phyloP scores from a whole-genome alignment of 2,888 invertebrate species.

The Epinotia nisella region DNA sequence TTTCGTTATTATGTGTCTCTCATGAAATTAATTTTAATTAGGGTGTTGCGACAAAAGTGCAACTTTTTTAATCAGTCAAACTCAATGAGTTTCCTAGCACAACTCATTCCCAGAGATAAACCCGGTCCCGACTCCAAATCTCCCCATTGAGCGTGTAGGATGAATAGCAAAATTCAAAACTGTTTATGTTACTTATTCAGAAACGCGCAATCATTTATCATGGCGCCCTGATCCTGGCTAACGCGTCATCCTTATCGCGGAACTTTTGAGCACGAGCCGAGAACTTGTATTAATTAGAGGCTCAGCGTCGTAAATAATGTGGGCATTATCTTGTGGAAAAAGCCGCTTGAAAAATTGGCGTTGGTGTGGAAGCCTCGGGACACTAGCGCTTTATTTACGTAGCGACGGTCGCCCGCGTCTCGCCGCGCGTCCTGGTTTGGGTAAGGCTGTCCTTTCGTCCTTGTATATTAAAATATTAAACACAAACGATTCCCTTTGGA shows the following conservation, averaged over 20 bases:
- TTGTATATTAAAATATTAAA: background rate
- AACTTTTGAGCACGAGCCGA: background rate
- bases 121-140: background rate
- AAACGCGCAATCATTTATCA: background rate
- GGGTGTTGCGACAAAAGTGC: background rate
- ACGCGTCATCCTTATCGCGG: slow-evolving; percentile 2
- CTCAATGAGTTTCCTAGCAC: background rate
- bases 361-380: background rate
- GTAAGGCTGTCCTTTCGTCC: background rate
- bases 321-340: slow-evolving; percentile 12
- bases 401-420: background rate
- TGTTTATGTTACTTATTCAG: slow-evolving; percentile 7
- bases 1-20: background rate
- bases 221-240: background rate
- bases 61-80: background rate
- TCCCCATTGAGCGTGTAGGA: background rate
- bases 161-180: background rate
- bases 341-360: slow-evolving; percentile 13
- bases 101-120: background rate
- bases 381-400: background rate
- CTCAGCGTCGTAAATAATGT: slow-evolving; percentile 12
- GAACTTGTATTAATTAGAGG: slow-evolving; percentile 33
- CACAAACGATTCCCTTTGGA: too few species aligned
- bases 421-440: background rate
- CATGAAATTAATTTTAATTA: background rate